phyloP scores from a whole-genome alignment of 1,140 invertebrate genomes.

The Paraescarpia echinospica region DNA sequence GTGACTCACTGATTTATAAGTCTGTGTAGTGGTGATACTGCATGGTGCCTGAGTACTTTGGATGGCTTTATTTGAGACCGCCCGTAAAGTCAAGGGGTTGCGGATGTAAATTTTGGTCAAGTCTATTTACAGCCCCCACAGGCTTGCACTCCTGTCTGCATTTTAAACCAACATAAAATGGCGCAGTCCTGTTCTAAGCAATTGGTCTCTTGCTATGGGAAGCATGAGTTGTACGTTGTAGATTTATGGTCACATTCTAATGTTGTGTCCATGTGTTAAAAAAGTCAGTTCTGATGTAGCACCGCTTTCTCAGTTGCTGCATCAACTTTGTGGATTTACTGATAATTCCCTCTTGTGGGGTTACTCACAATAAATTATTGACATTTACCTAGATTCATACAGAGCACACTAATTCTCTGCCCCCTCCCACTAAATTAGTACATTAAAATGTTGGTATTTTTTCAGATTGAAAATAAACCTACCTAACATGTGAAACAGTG shows the following conservation, averaged over 20 bases:
- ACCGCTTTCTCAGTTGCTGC: no score
- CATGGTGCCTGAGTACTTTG: background rate
- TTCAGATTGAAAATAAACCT: no score
- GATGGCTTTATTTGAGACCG: background rate
- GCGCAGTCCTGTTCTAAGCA: background rate
- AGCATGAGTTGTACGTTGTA: background rate
- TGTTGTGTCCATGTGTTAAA: background rate
- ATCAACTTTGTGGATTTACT: no score
- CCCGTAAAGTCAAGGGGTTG: background rate
- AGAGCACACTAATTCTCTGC: no score
- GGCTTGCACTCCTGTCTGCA: background rate
- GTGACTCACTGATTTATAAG: constrained; percentile 5
- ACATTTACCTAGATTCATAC: no score
- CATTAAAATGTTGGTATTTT: no score
- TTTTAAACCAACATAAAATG: background rate
- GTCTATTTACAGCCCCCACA: background rate
- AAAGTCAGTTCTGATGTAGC: background rate
- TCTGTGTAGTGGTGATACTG: background rate
- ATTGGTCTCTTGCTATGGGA: background rate
- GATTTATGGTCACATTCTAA: background rate
- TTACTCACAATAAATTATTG: no score
- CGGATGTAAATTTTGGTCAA: background rate
- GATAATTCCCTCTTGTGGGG: no score
- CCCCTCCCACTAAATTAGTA: no score
- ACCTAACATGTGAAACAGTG: no score